Percentiles rank a stretch among this genome's conserved stretches.
Evolutionary conservation across 2,797 vertebrate genomes (phyloP).

Genomic region (Mus minutoides): DNA sequence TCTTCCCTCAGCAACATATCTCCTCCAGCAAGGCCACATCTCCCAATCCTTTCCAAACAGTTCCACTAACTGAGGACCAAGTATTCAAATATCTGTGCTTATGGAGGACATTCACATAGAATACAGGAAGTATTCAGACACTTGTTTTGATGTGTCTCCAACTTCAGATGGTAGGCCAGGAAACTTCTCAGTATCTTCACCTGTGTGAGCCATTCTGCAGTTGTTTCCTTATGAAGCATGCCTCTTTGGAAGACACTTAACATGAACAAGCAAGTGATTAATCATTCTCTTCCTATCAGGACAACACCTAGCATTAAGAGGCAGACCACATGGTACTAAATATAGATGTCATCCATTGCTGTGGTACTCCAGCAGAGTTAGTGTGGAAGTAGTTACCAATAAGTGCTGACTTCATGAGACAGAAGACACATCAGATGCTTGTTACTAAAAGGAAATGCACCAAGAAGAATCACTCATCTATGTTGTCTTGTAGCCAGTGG

Average conservation of each 20-base stretch:
- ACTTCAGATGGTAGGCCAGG: no score
- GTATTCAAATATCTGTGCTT: not conserved
- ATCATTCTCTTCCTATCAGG: not conserved
- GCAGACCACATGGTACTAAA: not conserved
- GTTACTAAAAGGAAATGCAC: not conserved
- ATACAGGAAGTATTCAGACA: not conserved
- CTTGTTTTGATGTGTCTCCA: not conserved
- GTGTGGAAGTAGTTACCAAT: not conserved
- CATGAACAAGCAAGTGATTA: not conserved
- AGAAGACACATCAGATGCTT: not conserved
- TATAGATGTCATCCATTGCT: not conserved
- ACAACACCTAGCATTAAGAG: not conserved
- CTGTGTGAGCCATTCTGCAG: no score
- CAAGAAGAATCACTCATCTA: not conserved
- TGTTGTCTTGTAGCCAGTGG: not conserved
- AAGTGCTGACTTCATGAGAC: not conserved
- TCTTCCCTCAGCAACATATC: not conserved
- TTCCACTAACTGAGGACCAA: not conserved
- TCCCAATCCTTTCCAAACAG: not conserved
- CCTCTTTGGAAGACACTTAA: not conserved
- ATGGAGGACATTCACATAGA: not conserved
- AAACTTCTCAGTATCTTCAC: not conserved
- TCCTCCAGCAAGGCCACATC: not conserved
- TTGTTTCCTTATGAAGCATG: not conserved
- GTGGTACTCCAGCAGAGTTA: not conserved